These are phyloP conservation scores for Dolomedes plantarius DNA, from an alignment of 2,888 invertebrate species.

Conservation along the genomic window DNA sequence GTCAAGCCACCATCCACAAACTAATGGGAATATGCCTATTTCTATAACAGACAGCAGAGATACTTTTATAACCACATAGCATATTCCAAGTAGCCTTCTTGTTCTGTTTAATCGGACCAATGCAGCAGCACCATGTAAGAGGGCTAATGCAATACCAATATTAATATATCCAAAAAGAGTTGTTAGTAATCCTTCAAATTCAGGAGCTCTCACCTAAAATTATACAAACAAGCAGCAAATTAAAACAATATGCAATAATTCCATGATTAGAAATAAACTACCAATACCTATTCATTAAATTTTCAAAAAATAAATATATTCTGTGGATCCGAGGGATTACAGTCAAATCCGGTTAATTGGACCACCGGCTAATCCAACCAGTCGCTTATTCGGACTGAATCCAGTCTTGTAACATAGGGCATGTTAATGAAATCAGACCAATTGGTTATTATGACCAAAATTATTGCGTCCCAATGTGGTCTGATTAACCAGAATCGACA, in stretches of 20 bases:
- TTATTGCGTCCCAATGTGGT: no score
- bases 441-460: no score
- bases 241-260: no score
- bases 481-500: no score
- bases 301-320: no score
- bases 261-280: background rate
- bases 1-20: conserved; percentile 99
- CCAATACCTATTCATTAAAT: background rate
- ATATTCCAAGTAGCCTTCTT: conserved; percentile 90
- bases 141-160: conserved; percentile 87
- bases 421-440: no score
- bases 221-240: no score
- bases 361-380: no score
- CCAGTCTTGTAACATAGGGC: no score
- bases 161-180: conserved; percentile 95
- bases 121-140: conserved; percentile 89
- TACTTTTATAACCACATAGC: conserved; percentile 90
- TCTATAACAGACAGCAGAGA: conserved; percentile 96
- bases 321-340: no score
- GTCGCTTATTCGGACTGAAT: no score
- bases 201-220: conserved; percentile 83
- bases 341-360: no score
- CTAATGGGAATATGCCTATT: conserved; percentile 95
- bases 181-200: conserved; percentile 94
- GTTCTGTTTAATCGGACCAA: conserved; percentile 87